These are phyloP conservation scores for Lagopus leucura DNA, from an alignment of 2,113 vertebrate species.

Conservation along the genomic window DNA sequence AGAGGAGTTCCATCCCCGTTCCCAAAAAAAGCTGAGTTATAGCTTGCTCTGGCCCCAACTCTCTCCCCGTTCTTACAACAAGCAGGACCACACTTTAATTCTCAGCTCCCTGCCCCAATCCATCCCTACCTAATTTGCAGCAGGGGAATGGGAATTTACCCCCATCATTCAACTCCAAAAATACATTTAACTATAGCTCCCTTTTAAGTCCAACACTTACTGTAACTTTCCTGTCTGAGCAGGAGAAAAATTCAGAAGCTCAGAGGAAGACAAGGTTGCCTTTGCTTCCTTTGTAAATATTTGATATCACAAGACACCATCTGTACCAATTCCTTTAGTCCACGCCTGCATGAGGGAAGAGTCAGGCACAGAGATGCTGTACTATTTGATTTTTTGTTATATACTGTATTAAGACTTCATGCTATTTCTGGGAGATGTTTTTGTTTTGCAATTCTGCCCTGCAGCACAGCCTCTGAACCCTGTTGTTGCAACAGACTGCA, in stretches of 20 bases:
- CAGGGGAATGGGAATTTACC: neutral
- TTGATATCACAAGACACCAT: neutral
- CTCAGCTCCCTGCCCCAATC: neutral
- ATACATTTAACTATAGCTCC: neutral
- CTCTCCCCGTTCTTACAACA: neutral
- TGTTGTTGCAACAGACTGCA: neutral
- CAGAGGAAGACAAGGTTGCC: neutral
- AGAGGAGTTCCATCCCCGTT: neutral
- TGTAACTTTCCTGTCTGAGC: neutral
- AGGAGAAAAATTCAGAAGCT: neutral
- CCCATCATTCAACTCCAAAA: neutral
- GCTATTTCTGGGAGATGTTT: neutral
- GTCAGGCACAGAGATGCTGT: neutral
- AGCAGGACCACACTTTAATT: neutral
- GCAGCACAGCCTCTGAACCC: neutral
- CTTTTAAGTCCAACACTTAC: neutral
- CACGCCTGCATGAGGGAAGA: neutral
- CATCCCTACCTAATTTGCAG: neutral
- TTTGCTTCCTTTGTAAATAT: neutral
- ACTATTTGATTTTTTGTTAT: neutral
- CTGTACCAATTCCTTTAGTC: neutral
- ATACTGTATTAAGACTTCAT: neutral
- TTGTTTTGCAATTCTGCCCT: neutral
- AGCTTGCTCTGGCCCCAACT: neutral
- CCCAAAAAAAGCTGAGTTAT: neutral